Conservation (phyloP, 2,113 vertebrate species). For the Choloepus hoffmanni region DNA sequence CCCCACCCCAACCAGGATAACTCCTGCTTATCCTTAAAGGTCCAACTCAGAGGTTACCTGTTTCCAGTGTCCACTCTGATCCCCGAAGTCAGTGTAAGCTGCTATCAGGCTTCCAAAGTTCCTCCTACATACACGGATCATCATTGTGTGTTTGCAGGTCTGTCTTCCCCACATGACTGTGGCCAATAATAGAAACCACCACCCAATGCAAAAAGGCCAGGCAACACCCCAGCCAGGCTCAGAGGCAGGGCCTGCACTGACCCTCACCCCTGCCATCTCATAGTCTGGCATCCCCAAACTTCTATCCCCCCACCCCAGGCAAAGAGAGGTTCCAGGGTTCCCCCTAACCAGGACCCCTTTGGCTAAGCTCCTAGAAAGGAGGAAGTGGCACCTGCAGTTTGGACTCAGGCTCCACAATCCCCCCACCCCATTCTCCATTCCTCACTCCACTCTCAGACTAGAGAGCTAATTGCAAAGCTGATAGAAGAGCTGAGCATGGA, state of each 20-base stretch:
- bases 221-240: neutral
- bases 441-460: slow-evolving; percentile 80
- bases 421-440: slow-evolving; percentile 61
- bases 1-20: neutral
- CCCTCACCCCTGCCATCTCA: neutral
- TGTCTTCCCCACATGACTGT: neutral
- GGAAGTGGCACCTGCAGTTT: neutral
- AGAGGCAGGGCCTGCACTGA: neutral
- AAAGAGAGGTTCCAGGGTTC: neutral
- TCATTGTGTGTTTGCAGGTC: neutral
- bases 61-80: neutral
- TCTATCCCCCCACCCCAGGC: neutral
- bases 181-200: neutral
- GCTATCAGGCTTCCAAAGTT: neutral
- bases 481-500: neutral
- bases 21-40: neutral
- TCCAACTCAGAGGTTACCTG: neutral
- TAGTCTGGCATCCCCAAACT: neutral
- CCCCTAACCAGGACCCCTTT: neutral
- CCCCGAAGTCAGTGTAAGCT: neutral
- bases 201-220: neutral
- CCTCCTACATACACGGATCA: neutral
- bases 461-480: slow-evolving; percentile 78
- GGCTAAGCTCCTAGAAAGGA: neutral
- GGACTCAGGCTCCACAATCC: neutral